Evolutionary conservation across 2,113 vertebrate genomes (phyloP).

Genomic region (Oreochromis tanganicae): DNA sequence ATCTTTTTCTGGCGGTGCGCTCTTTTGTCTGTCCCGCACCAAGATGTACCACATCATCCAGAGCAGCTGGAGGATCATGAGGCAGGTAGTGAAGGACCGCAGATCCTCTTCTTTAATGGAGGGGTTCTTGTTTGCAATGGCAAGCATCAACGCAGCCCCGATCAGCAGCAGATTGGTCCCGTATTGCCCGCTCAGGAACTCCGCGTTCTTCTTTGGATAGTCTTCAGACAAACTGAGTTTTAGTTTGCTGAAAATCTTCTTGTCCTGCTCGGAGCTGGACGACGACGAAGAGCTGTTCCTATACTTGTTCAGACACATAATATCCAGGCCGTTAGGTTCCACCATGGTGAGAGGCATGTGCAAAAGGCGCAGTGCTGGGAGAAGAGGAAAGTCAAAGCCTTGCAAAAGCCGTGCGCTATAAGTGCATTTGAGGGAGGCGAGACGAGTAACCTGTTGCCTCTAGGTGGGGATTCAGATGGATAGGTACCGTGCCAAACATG

Average conservation of each 20-base stretch:
- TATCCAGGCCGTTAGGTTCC: constrained; percentile 66
- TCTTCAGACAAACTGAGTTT: constrained; percentile 58
- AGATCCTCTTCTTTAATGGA: constrained; percentile 79
- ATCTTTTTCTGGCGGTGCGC: constrained; percentile 78
- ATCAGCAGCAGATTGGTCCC: constrained; percentile 88
- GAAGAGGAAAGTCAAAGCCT: constrained; percentile 6
- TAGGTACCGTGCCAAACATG: constrained; percentile 61
- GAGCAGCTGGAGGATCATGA: constrained; percentile 88
- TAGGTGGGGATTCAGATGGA: constrained; percentile 49
- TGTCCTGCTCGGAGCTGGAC: constrained; percentile 62
- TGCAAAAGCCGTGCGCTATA: constrained; percentile 41
- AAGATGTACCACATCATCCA: constrained; percentile 97
- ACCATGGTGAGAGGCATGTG: constrained; percentile 57
- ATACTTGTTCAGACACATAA: constrained; percentile 70
- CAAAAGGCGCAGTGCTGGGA: background rate
- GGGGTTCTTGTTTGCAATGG: constrained; percentile 78
- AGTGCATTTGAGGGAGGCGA: constrained; percentile 47
- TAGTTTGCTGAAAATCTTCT: constrained; percentile 61
- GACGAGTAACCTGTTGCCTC: constrained; percentile 40
- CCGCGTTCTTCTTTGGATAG: constrained; percentile 85
- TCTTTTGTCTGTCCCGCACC: constrained; percentile 74
- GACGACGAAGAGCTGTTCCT: constrained; percentile 58
- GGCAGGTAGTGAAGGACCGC: constrained; percentile 80
- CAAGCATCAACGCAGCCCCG: constrained; percentile 86
- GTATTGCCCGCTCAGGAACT: constrained; percentile 91